phyloP scores from a whole-genome alignment of 1,140 invertebrate genomes.

The Pseudomyrmex gracilis region DNA sequence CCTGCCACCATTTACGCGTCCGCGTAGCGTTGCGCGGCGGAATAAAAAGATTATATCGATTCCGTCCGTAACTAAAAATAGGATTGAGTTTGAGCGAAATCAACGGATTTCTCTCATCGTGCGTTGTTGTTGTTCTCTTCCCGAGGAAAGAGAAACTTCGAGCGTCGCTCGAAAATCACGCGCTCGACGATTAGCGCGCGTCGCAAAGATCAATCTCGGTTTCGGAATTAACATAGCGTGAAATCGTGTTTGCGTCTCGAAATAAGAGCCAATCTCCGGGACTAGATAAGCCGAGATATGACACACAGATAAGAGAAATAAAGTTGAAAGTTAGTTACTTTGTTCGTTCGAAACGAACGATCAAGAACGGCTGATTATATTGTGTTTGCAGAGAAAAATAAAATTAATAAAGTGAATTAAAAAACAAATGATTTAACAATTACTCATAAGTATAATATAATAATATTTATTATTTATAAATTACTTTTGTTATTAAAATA shows the following conservation, averaged over 20 bases:
- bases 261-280: slow-evolving; percentile 40
- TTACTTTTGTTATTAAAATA: too few species aligned
- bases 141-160: not conserved
- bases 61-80: slow-evolving; percentile 39
- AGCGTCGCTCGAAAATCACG: not conserved
- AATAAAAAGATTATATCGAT: slow-evolving; percentile 66
- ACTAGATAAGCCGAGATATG: slow-evolving; percentile 8
- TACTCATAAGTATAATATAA: too few species aligned
- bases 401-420: too few species aligned
- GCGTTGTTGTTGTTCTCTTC: not conserved
- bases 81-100: slow-evolving; percentile 56
- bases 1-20: slow-evolving; percentile 32
- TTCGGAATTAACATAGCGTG: not conserved
- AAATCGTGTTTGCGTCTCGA: slow-evolving; percentile 6
- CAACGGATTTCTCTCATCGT: not conserved
- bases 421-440: too few species aligned
- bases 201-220: slow-evolving; percentile 5
- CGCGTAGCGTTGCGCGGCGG: slow-evolving; percentile 10
- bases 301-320: not conserved
- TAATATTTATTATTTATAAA: too few species aligned
- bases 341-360: slow-evolving; percentile 2
- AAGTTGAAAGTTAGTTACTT: not conserved
- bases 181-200: not conserved
- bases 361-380: not conserved
- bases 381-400: too few species aligned